A percentile compares a stretch with the other conserved stretches of the same genome.
Conservation (phyloP, 2,888 invertebrate species). For the Disparrhopalites patrizii region DNA sequence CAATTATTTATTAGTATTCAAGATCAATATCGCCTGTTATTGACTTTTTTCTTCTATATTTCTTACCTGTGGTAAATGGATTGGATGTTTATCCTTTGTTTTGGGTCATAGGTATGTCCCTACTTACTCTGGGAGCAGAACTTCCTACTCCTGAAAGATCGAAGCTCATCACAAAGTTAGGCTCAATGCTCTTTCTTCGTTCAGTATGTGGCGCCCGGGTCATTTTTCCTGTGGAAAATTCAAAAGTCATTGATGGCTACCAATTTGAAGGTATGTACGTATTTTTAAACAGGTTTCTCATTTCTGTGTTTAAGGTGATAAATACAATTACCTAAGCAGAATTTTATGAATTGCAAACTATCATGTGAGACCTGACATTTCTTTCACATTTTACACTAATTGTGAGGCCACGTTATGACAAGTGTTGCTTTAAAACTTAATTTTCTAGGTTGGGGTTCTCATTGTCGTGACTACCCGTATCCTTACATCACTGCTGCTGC, state of each 20-base stretch:
- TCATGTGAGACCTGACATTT: background rate
- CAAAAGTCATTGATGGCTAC: slow-evolving; percentile 58
- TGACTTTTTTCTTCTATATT: background rate
- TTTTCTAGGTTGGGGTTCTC: slow-evolving; percentile 70
- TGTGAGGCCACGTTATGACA: too few relatives aligned
- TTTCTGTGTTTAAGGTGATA: too few relatives aligned
- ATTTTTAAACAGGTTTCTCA: too few relatives aligned
- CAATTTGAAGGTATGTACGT: slow-evolving; percentile 58
- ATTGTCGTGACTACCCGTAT: slow-evolving; percentile 58
- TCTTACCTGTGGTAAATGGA: background rate
- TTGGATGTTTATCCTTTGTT: background rate
- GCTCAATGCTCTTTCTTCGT: slow-evolving; percentile 68
- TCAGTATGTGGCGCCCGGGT: slow-evolving; percentile 70
- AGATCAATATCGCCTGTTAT: slow-evolving; percentile 4
- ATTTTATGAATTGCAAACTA: background rate
- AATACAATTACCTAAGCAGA: too few relatives aligned
- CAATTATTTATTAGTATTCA: too few relatives aligned
- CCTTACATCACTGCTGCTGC: slow-evolving; percentile 73
- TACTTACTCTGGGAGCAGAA: slow-evolving; percentile 17
- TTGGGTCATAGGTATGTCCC: slow-evolving; percentile 24
- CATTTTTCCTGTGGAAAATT: slow-evolving; percentile 56
- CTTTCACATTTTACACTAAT: background rate
- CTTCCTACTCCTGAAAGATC: slow-evolving; percentile 35
- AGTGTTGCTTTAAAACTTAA: too few relatives aligned
- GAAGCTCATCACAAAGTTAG: slow-evolving; percentile 60